Evolutionary conservation across 2,113 vertebrate species (phyloP).

Genomic region (Zingel zingel): DNA sequence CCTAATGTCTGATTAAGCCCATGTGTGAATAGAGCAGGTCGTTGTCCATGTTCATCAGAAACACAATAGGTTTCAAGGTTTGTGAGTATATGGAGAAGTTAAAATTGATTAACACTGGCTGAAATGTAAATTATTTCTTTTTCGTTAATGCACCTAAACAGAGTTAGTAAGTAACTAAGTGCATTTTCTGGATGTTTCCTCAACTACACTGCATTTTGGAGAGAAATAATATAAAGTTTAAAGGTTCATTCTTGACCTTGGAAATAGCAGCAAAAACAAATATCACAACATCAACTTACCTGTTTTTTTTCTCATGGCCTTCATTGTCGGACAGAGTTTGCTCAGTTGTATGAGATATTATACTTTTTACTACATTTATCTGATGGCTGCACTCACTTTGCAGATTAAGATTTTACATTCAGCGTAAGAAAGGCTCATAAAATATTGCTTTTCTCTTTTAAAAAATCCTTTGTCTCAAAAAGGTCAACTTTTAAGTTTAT

Average conservation of each 20-base stretch:
- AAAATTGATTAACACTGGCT: background rate
- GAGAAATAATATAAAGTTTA: background rate
- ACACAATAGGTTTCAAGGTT: background rate
- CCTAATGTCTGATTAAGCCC: no score
- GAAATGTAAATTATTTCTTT: background rate
- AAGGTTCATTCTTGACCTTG: background rate
- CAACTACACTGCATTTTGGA: background rate
- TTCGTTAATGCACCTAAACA: background rate
- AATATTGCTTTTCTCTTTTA: conserved; percentile 1
- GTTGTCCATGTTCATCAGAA: background rate
- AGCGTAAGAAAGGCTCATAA: background rate
- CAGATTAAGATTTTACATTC: background rate
- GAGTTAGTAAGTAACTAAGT: background rate
- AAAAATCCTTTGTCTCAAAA: conserved; percentile 9
- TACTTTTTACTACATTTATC: conserved; percentile 3
- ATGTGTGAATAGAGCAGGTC: no score
- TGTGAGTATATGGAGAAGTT: background rate
- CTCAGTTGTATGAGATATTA: background rate
- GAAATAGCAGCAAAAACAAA: background rate
- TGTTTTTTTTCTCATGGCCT: background rate
- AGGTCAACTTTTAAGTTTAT: background rate
- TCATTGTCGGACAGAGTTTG: background rate
- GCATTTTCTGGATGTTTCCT: background rate
- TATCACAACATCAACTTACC: background rate
- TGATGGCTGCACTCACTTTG: background rate